Evolutionary conservation across 2,888 invertebrate genomes (phyloP), one percentile per base, ranked within the genome.

Genomic region (Drosophila robusta): DNA sequence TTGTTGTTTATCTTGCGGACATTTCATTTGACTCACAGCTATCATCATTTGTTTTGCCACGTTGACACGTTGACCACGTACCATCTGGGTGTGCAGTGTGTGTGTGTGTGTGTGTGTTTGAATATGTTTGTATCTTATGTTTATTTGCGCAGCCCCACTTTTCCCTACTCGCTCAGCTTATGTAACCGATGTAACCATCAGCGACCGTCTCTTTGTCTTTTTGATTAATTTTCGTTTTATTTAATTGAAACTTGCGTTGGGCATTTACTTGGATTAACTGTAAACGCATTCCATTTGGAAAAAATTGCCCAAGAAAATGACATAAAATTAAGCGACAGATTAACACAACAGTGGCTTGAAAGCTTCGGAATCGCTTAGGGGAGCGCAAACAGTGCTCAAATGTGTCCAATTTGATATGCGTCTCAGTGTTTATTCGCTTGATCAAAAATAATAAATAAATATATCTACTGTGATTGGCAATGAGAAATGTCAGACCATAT

Each of bases 21-120:
- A 82, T 82, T 81, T 85, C 83, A 80, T 85, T 82, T 75, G 86
- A 82, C 78, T 82, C 72, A 44, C 44, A 77, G 82, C 71, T 80
- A 84, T 78, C 87, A 84, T 84, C 83, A 83, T 88, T 84, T 84
- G 81, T 84, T 87, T 81, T 87, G 82, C 61, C 86, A 74, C 81
- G 80, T 71, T 87, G 81, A 87, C 82, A 84, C 74, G 62, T 78
- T 78, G 75, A 75, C 75, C 78, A 78, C 74, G 69, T 78, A 56
- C 51, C 78, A 60, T 39, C 34, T 56, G 26, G 54, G 16, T 56
- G 24, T 36, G 29, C 45, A 9, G 5, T 38, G 7, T 44, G 49
- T 49, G 29, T 38, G 7, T 44, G 49, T 49, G 29, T 38, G 42
- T 45, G 26, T 49, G 9, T 36, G 16, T 47, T 12, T 42, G n/a